Base-by-base conservation (phyloP, 2,888 invertebrate species). In the Sinodicranocentrus sp. region DNA sequence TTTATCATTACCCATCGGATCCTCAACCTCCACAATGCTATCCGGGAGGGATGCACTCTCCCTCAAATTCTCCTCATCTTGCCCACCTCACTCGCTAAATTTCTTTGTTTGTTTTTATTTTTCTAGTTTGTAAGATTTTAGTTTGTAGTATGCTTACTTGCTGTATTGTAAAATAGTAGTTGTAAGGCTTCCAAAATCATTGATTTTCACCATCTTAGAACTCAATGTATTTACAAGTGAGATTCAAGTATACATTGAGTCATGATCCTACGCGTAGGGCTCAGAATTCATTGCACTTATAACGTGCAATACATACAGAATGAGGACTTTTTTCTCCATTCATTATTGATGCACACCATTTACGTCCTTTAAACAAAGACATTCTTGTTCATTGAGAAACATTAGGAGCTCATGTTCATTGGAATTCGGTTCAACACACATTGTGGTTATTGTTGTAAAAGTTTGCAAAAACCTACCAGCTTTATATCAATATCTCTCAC, bases 21-120 rank as follows among this genome's bases (percentile, higher is more conserved):
- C 88, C 88, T 54, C 88, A 88, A 70, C 88, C 87, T 68, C 88
- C 88, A 8, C 88, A 88, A 79, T 88, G 88, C 73, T 88, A 88
- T 73, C 88, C 88, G 17, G 87, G 88, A 76, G 88, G 88, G 26
- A 86, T 88, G 84, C 88, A 88, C 71, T 88, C 88, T 63, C 88
- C 88, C 73, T 87, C 88, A 54, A 86, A 86, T 54, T 88, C 88
- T 43, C 88, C 88, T 57, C 88, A 88, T 79, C 83, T 88, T 68
- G 86, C 86, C 71, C 88, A 88, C 86, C 87, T 88, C 23, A 84
- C 87, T 26, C 87, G 88, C 63, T 88, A 86, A 33, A 33, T 21
- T 39, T 48, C 3, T 67, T 44, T 43, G 63, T 21, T 39, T 3
- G 8, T 43, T 65, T 65, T 65, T 33, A n/a, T n/a, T n/a, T n/a